Evolutionary conservation across 2,797 vertebrate species (phyloP), one percentile per base, ranked within the genome.

Genomic region (Dermochelys coriacea): DNA sequence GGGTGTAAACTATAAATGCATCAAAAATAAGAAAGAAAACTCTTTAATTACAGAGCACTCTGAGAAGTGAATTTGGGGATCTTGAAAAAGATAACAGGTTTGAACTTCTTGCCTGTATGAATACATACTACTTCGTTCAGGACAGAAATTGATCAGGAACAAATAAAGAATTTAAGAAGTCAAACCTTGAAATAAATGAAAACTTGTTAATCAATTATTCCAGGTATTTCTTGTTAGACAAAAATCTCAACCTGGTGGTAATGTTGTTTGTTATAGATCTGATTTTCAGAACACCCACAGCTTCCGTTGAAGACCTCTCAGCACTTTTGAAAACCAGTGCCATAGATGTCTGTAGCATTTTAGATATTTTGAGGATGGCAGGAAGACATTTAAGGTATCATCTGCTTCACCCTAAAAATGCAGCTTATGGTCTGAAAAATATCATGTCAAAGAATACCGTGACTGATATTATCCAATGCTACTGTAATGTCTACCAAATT

Each of bases 141-240:
- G 64, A 37, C 64, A 71, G 21, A 37, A 71, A 37, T 21, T n/a
- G n/a, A 71, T n/a, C n/a, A 71, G n/a, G 19, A 71, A 18, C 18
- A 71, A 64, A 54, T 54, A 54, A 31, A 59, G 57, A 31, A 12
- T 10, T 31, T 59, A 59, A 31, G 57, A 59, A 59, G 57, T 19
- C n/a, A 71, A 88, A 57, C 11, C 15, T 75, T 57, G 84, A 91
- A 87, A 82, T 82, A 84, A 6, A 71, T 71, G 64, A 71, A 41
- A 71, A 29, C 25, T 59, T 59, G 5, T 54, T 59, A 59, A 71
- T 71, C 57, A 87, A 75, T 2, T 37, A 1, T 85, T 84, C 10
- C 19, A 75, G 54, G 14, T 45, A 90, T 88, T 89, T 85, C 6
- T 21, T 93, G 59, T 45, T 89, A 47, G 94, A 80, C 52, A 82